phyloP scores from a whole-genome alignment of 2,113 vertebrate species.

The Talpa occidentalis region DNA sequence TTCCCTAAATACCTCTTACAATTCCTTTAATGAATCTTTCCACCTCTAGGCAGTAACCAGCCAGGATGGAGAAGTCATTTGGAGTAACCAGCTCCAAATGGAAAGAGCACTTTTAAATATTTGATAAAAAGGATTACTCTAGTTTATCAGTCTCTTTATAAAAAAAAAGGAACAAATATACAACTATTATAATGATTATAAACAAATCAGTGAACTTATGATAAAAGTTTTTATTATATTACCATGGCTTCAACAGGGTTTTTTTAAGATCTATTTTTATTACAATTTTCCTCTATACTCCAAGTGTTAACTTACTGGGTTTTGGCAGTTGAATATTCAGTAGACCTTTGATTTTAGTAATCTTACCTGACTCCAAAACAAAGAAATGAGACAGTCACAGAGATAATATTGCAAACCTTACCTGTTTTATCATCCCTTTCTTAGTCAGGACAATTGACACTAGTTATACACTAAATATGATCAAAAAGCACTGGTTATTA shows the following conservation, averaged over 20 bases:
- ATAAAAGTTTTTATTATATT: conserved; percentile 3
- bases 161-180: not conserved
- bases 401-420: not conserved
- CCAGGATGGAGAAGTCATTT: not conserved
- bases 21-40: not conserved
- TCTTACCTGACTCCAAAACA: not conserved
- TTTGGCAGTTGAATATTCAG: not conserved
- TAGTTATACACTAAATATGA: not conserved
- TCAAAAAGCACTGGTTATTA: conserved; percentile 12
- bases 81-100: too few species aligned
- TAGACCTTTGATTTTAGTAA: not conserved
- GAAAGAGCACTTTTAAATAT: not conserved
- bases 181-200: not conserved
- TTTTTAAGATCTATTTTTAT: not conserved
- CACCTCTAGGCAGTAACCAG: not conserved
- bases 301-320: not conserved
- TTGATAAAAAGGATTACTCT: not conserved
- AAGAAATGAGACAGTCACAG: not conserved
- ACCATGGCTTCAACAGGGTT: not conserved
- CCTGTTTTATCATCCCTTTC: not conserved
- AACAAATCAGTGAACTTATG: not conserved
- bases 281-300: not conserved
- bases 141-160: not conserved
- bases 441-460: not conserved
- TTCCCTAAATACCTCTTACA: not conserved